phyloP scores from a whole-genome alignment of 2,113 vertebrate genomes.

The Hippopotamus amphibius region DNA sequence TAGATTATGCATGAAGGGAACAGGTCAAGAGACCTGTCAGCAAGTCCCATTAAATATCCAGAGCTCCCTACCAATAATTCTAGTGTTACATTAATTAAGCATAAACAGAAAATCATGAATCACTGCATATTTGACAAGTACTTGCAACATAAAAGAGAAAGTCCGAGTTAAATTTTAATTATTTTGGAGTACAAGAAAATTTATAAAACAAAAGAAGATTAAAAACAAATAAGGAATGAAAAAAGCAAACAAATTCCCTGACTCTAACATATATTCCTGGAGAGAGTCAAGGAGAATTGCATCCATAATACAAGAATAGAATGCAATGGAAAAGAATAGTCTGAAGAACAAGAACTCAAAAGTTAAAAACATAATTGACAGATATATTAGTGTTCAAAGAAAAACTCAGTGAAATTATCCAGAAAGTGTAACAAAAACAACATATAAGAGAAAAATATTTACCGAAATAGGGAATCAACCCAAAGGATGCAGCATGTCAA shows the following conservation, averaged over 20 bases:
- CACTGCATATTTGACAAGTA: neutral
- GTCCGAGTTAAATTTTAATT: neutral
- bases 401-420: neutral
- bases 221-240: neutral
- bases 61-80: neutral
- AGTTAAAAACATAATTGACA: neutral
- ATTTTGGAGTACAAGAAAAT: neutral
- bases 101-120: conserved; percentile 6
- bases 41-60: neutral
- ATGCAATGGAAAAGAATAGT: neutral
- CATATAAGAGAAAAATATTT: neutral
- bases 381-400: neutral
- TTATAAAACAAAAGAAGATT: neutral
- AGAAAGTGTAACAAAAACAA: neutral
- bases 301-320: neutral
- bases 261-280: neutral
- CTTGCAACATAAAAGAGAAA: neutral
- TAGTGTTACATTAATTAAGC: neutral
- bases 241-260: neutral
- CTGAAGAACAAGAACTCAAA: neutral
- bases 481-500: neutral
- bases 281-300: neutral
- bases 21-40: neutral
- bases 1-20: neutral
- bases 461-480: neutral